Evolutionary conservation across 2,888 invertebrate genomes (phyloP).

Genomic region (Branchipolynoe longqiensis): DNA sequence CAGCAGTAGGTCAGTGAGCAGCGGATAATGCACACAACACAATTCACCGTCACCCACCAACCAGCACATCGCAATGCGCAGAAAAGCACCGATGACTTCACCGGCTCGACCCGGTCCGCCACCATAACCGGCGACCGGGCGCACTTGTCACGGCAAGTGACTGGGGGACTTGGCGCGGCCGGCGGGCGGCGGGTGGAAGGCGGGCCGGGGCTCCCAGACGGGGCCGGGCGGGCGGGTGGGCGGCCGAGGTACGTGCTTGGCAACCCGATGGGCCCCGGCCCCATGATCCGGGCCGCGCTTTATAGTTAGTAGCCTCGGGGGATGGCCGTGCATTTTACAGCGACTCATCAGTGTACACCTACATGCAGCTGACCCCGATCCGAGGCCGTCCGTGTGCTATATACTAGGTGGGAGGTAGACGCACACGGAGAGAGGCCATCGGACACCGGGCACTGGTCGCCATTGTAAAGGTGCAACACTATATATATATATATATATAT

Average conservation of each 20-base stretch:
- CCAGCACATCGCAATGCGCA: no score
- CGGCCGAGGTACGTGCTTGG: slow-evolving; percentile 30
- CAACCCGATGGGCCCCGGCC: slow-evolving; percentile 20
- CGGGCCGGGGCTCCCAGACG: slow-evolving; percentile 26
- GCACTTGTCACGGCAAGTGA: slow-evolving; percentile 18
- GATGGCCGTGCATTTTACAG: slow-evolving; percentile 34
- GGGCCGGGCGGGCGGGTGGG: not conserved
- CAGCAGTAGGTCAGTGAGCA: no score
- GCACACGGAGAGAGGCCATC: not conserved
- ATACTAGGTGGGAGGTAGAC: not conserved
- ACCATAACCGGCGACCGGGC: not conserved
- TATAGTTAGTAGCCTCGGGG: slow-evolving; percentile 53
- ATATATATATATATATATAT: no score
- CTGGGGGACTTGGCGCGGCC: not conserved
- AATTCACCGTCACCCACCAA: no score
- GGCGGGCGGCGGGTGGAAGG: not conserved
- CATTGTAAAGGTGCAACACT: not conserved
- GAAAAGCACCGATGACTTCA: no score
- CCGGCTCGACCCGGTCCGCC: not conserved
- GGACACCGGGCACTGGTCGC: not conserved
- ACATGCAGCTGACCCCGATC: slow-evolving; percentile 10
- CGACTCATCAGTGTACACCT: slow-evolving; percentile 41
- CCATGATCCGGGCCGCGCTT: slow-evolving; percentile 10
- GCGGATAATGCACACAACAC: no score
- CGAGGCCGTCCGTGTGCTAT: not conserved